Evolutionary conservation across 2,113 vertebrate genomes (phyloP).

Genomic region (Xiphophorus couchianus): DNA sequence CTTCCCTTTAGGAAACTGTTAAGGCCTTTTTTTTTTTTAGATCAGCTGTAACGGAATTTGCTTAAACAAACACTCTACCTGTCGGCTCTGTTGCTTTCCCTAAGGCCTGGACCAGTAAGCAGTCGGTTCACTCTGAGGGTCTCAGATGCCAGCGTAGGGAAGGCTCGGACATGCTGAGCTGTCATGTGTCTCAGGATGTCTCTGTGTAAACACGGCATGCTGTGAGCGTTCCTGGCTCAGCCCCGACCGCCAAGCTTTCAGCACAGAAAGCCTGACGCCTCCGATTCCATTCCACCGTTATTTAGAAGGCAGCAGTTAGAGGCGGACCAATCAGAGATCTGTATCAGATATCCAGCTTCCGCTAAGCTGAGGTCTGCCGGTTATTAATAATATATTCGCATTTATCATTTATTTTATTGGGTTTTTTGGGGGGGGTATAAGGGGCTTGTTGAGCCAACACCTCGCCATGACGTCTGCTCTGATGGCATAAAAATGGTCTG

Average conservation of each 20-base stretch:
- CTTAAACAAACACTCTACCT: conserved; percentile 11
- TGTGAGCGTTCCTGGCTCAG: conserved; percentile 14
- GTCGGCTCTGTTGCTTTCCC: neutral
- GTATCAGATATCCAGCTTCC: neutral
- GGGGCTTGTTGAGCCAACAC: too few relatives aligned
- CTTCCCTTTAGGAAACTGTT: conserved; percentile 18
- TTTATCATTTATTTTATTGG: too few relatives aligned
- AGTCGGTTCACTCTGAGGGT: neutral
- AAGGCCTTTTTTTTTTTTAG: conserved; percentile 24
- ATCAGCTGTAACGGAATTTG: conserved; percentile 15
- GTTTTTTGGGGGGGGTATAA: too few relatives aligned
- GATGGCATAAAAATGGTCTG: too few relatives aligned
- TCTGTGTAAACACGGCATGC: conserved; percentile 43
- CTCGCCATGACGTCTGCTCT: too few relatives aligned
- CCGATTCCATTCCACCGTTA: conserved; percentile 4
- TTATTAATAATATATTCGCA: too few relatives aligned
- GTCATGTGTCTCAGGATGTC: conserved; percentile 56
- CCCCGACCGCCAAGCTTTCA: conserved; percentile 11
- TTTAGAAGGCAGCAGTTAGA: conserved; percentile 17
- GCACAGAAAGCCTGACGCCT: neutral
- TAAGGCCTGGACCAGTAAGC: neutral
- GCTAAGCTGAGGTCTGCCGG: too few relatives aligned
- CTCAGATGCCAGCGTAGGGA: conserved; percentile 18
- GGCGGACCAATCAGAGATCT: neutral
- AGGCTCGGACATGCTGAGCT: conserved; percentile 41